These are phyloP conservation scores for Puntigrus tetrazona DNA, from an alignment of 2,113 vertebrate species.

Conservation along the genomic window DNA sequence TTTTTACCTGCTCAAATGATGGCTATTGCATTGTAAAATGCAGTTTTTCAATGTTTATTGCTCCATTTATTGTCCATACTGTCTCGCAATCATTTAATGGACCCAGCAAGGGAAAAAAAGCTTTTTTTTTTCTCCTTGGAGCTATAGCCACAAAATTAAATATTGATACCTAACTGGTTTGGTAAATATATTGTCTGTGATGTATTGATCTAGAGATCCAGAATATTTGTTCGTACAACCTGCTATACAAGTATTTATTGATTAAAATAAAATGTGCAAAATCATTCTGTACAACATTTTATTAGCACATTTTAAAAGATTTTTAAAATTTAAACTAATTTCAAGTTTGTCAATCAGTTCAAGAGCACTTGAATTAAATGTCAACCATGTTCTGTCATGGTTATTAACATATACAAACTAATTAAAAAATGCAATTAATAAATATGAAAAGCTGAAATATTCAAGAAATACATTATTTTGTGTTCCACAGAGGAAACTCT, in stretches of 20 bases:
- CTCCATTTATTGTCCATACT: too few relatives aligned
- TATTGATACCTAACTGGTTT: not conserved
- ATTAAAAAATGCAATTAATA: not conserved
- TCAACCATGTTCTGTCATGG: not conserved
- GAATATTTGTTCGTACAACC: not conserved
- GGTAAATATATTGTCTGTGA: slow-evolving; percentile 1
- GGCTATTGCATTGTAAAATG: not conserved
- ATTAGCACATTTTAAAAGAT: not conserved
- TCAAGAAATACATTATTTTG: not conserved
- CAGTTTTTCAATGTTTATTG: not conserved
- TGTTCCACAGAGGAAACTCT: not conserved
- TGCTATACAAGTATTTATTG: not conserved
- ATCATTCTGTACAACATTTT: not conserved
- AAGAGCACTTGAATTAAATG: not conserved
- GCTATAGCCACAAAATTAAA: not conserved
- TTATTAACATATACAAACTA: not conserved
- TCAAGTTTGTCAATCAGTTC: not conserved
- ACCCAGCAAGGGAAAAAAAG: not conserved
- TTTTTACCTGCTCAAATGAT: not conserved
- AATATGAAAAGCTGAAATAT: not conserved
- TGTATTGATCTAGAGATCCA: not conserved
- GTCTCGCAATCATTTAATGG: not conserved
- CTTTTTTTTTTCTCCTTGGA: not conserved
- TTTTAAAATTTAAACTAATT: not conserved
- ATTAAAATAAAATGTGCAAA: not conserved